Evolutionary conservation across 1,140 invertebrate genomes (phyloP), one percentile per base, ranked within the genome.

Genomic region (Lepidurus apus): DNA sequence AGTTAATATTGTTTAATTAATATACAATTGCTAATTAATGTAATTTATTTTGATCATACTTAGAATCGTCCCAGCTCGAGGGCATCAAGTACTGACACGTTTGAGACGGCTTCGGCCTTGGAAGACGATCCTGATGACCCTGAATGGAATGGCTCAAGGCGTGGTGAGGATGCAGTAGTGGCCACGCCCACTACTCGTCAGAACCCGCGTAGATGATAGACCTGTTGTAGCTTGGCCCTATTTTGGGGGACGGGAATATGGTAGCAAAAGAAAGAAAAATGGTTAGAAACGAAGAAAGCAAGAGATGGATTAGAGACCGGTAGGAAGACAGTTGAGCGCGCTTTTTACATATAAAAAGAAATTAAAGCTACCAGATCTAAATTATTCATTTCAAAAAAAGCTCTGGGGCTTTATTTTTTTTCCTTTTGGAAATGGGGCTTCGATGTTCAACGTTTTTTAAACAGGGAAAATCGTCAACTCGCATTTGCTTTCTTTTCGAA

Each of bases 111-210:
- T 79, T 87, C 88, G 53, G 85, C 88, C 79, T 88, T 88, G 73
- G 90, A 89, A 6, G 92, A 93, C 82, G 92, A 93, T 85, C 92
- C 92, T 1, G 92, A 93, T 83, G 93, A 94, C 85, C 91, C 90
- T 4, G 93, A 94, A 83, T 94, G 93, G 93, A 43, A 79, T 45
- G 73, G 73, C 21, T 17, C 53, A 17, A 65, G 8, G 53, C 53
- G 53, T 65, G 6, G 17, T 17, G 53, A 65, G 13, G 53, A 65
- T 17, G 53, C 5, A 17, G 53, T 17, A 17, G 6, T 21, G 53
- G 53, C 53, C 10, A 65, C 53, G 53, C 53, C 53, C 53, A 9
- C 53, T 9, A 21, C 13, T 65, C 53, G 53, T 65, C 53, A 65
- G 53, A 65, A 65, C 13, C 53, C 53, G 21, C 53, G 53, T 65